These are phyloP conservation scores for Rotaria macrura DNA, from an alignment of 2,888 invertebrate species.

Conservation along the genomic window DNA sequence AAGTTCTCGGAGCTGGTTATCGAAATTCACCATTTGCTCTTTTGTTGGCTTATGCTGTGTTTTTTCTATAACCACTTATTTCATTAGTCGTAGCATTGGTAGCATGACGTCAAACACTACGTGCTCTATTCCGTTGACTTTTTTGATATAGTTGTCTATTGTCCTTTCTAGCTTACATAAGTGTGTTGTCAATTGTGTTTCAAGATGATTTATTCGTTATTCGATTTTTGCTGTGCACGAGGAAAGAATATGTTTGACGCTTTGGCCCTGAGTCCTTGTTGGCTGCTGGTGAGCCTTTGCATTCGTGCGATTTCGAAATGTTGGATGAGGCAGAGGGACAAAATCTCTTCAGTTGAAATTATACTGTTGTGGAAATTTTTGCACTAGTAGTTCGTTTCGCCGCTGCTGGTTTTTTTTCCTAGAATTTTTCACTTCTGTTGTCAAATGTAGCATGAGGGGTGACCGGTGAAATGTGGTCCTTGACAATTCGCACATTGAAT, in stretches of 20 bases:
- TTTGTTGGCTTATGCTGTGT: background rate
- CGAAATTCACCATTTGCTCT: background rate
- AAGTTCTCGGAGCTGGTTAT: too few species aligned
- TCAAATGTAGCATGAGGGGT: background rate
- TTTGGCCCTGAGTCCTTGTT: too few species aligned
- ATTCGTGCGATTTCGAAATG: background rate
- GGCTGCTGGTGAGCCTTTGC: background rate
- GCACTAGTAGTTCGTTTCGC: background rate
- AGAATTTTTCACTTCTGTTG: background rate
- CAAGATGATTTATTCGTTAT: background rate
- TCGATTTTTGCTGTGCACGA: background rate
- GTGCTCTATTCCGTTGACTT: background rate
- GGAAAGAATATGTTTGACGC: too few species aligned
- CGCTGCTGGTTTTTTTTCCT: background rate
- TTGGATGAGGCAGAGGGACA: background rate
- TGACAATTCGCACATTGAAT: background rate
- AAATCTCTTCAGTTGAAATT: background rate
- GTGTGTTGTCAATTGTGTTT: background rate
- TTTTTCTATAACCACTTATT: background rate
- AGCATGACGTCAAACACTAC: background rate
- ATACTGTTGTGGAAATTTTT: background rate
- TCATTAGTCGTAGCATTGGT: background rate
- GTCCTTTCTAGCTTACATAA: background rate
- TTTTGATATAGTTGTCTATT: background rate
- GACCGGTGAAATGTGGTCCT: background rate